Conservation (phyloP, 2,888 invertebrate species). For the Pandemis heparana region DNA sequence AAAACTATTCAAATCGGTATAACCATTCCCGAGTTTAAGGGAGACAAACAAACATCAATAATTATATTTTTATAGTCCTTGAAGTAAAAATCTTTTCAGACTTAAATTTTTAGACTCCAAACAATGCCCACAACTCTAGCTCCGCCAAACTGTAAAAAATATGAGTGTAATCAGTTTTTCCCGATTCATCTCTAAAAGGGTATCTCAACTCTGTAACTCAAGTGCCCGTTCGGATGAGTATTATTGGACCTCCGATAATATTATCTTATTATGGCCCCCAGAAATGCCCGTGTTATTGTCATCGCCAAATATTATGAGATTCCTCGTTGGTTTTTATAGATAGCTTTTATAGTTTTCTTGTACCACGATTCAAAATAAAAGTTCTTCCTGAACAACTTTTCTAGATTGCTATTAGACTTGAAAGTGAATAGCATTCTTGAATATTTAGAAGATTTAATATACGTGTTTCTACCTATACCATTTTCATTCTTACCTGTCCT, state of each 20-base stretch:
- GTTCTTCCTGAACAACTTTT: background rate
- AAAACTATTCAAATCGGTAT: too few relatives aligned
- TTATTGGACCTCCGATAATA: conserved; percentile 32
- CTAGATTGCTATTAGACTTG: background rate
- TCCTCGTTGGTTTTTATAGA: conserved; percentile 28
- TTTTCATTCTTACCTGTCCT: too few relatives aligned
- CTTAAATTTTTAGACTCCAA: background rate
- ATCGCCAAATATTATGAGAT: conserved; percentile 32
- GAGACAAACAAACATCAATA: too few relatives aligned
- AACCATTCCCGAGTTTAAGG: too few relatives aligned
- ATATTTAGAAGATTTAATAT: too few relatives aligned
- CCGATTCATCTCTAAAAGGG: background rate
- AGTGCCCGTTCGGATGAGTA: conserved; percentile 7
- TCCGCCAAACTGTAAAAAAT: background rate
- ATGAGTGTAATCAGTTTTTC: conserved; percentile 4
- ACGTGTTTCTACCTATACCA: too few relatives aligned
- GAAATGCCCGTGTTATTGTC: conserved; percentile 31
- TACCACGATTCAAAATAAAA: background rate
- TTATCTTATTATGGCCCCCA: conserved; percentile 29
- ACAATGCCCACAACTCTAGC: background rate
- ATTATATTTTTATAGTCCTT: too few relatives aligned
- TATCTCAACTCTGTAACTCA: background rate
- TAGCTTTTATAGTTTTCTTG: conserved; percentile 17
- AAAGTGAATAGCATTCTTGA: background rate
- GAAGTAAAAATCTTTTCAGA: background rate